These are phyloP conservation scores for Nothoprocta perdicaria DNA, from an alignment of 2,113 vertebrate species.

Conservation along the genomic window DNA sequence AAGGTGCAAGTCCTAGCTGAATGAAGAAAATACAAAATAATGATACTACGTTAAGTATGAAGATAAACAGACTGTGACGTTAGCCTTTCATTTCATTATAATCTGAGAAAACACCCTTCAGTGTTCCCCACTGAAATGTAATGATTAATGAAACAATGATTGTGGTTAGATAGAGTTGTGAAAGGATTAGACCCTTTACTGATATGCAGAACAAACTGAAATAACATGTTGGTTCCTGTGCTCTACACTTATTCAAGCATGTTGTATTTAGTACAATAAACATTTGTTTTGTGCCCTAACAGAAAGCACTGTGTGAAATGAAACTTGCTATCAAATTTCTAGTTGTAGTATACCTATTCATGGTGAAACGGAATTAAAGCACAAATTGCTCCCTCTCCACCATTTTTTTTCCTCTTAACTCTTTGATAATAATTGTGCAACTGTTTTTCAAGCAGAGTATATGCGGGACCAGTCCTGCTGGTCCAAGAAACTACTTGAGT, in stretches of 20 bases:
- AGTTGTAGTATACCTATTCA: background rate
- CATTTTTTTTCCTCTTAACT: background rate
- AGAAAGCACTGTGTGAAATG: constrained; percentile 30
- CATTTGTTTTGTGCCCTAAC: constrained; percentile 33
- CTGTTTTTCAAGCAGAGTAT: background rate
- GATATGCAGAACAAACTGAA: constrained; percentile 67
- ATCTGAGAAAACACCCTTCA: constrained; percentile 67
- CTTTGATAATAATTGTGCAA: background rate
- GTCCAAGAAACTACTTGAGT: background rate
- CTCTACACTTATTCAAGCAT: constrained; percentile 52
- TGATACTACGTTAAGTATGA: constrained; percentile 46
- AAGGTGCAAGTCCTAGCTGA: constrained; percentile 28
- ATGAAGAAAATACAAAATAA: constrained; percentile 24
- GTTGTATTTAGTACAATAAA: constrained; percentile 55
- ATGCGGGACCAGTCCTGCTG: background rate
- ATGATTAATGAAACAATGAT: constrained; percentile 62
- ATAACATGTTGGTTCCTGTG: constrained; percentile 52
- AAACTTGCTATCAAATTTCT: constrained; percentile 9
- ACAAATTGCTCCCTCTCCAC: background rate
- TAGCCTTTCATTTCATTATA: constrained; percentile 46
- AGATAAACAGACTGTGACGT: constrained; percentile 65
- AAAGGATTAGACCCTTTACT: constrained; percentile 61
- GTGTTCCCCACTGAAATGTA: constrained; percentile 60
- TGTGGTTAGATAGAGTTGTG: constrained; percentile 43
- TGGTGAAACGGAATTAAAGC: background rate